These are phyloP conservation scores for Dorcus hopei DNA, from an alignment of 2,888 invertebrate species.

Conservation along the genomic window DNA sequence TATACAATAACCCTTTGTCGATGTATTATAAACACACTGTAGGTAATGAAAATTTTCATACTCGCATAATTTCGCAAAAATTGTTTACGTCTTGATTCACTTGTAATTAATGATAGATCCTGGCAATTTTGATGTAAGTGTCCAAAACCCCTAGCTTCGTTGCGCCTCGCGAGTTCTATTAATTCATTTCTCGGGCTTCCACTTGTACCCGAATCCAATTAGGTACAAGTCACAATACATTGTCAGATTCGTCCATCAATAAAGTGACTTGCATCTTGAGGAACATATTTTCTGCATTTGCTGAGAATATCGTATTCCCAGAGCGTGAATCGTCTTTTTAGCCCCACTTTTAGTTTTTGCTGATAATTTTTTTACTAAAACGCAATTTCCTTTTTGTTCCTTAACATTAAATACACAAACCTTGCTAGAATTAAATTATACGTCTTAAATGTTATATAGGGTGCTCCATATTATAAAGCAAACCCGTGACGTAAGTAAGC, in stretches of 20 bases:
- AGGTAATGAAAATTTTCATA: slow-evolving; percentile 3
- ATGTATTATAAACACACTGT: slow-evolving; percentile 5
- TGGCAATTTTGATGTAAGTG: slow-evolving; percentile 42
- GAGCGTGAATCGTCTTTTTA: slow-evolving; percentile 38
- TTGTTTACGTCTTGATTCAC: slow-evolving; percentile 17
- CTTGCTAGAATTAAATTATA: too few species aligned
- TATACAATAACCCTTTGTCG: neutral
- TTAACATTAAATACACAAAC: neutral
- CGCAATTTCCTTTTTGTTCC: slow-evolving; percentile 13
- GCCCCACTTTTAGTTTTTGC: slow-evolving; percentile 21
- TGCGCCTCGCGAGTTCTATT: slow-evolving; percentile 39
- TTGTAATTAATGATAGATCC: slow-evolving; percentile 43
- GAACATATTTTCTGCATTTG: slow-evolving; percentile 43
- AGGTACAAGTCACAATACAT: slow-evolving; percentile 45
- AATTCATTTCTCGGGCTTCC: slow-evolving; percentile 40
- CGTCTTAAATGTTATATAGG: too few species aligned
- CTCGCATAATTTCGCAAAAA: slow-evolving; percentile 8
- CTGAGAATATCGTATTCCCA: slow-evolving; percentile 34
- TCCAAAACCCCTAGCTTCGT: slow-evolving; percentile 35
- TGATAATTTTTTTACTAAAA: neutral
- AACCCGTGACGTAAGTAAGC: too few species aligned
- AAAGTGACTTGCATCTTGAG: slow-evolving; percentile 40
- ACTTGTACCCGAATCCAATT: slow-evolving; percentile 44
- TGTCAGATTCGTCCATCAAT: slow-evolving; percentile 42
- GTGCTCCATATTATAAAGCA: too few species aligned